These are phyloP conservation scores for Aplodontia rufa DNA, from an alignment of 2,113 vertebrate genomes.

Conservation along the genomic window DNA sequence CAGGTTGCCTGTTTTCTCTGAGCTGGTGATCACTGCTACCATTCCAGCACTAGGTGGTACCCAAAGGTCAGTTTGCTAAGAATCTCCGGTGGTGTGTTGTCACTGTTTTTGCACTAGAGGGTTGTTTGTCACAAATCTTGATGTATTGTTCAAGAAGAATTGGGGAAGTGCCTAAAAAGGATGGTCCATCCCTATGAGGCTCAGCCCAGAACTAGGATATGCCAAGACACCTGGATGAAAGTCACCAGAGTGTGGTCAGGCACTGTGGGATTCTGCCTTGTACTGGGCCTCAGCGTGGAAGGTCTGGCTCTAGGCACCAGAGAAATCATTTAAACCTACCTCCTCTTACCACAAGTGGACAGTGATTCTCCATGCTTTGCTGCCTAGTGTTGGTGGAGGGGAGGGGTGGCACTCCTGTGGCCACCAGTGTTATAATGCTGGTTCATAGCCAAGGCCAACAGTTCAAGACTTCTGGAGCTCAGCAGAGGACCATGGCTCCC, in stretches of 20 bases:
- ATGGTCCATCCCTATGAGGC: no score
- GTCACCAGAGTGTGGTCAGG: no score
- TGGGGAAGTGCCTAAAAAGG: background rate
- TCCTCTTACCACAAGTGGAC: background rate
- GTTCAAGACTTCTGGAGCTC: background rate
- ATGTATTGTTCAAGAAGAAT: background rate
- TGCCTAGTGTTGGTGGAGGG: background rate
- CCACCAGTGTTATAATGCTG: background rate
- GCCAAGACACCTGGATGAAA: no score
- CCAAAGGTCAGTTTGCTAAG: background rate
- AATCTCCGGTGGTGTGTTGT: background rate
- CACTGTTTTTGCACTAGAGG: background rate
- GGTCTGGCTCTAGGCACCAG: background rate
- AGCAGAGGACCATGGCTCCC: background rate
- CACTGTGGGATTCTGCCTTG: no score
- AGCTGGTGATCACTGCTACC: background rate
- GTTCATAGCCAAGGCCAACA: background rate
- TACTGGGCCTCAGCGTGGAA: background rate
- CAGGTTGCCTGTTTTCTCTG: background rate
- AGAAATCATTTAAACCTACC: background rate
- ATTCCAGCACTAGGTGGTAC: background rate
- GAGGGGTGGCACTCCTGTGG: background rate
- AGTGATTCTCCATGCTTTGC: background rate
- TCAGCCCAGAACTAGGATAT: no score
- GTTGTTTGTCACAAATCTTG: background rate